These are phyloP conservation scores for Eulimnadia texana DNA, from an alignment of 1,140 invertebrate species.

Conservation along the genomic window DNA sequence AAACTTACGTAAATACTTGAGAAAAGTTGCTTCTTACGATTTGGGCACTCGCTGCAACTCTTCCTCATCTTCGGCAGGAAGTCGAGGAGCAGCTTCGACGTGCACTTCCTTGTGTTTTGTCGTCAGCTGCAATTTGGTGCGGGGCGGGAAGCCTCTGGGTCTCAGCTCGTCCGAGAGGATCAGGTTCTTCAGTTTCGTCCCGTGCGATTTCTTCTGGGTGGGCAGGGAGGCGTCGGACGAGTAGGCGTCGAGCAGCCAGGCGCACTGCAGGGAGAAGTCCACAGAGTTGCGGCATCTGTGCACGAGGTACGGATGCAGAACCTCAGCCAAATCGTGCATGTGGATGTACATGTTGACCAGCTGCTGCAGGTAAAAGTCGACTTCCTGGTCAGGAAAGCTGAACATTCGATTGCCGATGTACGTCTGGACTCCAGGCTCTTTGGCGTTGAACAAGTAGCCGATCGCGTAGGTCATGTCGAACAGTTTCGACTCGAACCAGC, in stretches of 20 bases:
- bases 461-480: slow-evolving; percentile 97
- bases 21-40: too few relatives aligned
- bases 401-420: slow-evolving; percentile 96
- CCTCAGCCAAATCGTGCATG: slow-evolving; percentile 89
- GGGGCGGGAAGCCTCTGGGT: slow-evolving; percentile 17
- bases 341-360: slow-evolving; percentile 97
- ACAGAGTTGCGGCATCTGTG: slow-evolving; percentile 77
- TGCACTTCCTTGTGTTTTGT: not conserved
- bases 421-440: slow-evolving; percentile 89
- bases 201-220: slow-evolving; percentile 67
- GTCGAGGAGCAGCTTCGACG: slow-evolving; percentile 4
- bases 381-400: slow-evolving; percentile 76
- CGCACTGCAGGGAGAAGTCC: slow-evolving; percentile 87
- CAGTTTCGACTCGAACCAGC: slow-evolving; percentile 89
- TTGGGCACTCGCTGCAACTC: not conserved
- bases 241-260: slow-evolving; percentile 91
- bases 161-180: slow-evolving; percentile 76
- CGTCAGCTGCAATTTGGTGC: not conserved
- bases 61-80: not conserved
- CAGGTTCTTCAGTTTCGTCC: slow-evolving; percentile 69
- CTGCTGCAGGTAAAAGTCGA: slow-evolving; percentile 96
- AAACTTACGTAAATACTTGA: too few relatives aligned
- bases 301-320: slow-evolving; percentile 85
- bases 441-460: slow-evolving; percentile 94
- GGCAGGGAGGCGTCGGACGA: slow-evolving; percentile 51